phyloP scores from a whole-genome alignment of 2,888 invertebrate genomes.

The Drosophila nr. perissopoda region DNA sequence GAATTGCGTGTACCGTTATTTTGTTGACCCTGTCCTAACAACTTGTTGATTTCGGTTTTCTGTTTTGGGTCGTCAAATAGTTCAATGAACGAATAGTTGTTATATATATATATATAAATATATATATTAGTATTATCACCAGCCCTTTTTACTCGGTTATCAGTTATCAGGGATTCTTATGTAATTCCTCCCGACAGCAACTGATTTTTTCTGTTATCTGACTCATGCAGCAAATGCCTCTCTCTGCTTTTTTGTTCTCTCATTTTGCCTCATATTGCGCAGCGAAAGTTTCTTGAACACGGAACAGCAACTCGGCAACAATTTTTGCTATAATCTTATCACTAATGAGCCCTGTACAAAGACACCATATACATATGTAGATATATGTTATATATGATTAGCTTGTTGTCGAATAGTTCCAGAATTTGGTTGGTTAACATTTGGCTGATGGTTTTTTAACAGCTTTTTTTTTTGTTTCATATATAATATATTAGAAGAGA shows the following conservation, averaged over 20 bases:
- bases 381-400: slow-evolving; percentile 20
- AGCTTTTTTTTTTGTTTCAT: slow-evolving; percentile 20
- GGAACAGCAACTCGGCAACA: slow-evolving; percentile 10
- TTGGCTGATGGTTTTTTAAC: slow-evolving; percentile 30
- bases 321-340: slow-evolving; percentile 64
- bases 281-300: slow-evolving; percentile 46
- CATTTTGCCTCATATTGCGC: slow-evolving; percentile 52
- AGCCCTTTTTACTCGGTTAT: slow-evolving; percentile 1
- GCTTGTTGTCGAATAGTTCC: slow-evolving; percentile 34
- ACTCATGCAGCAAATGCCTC: slow-evolving; percentile 66
- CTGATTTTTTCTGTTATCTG: slow-evolving; percentile 42
- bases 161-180: slow-evolving; percentile 37
- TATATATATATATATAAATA: neutral
- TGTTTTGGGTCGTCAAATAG: slow-evolving; percentile 4
- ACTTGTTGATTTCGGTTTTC: slow-evolving; percentile 32
- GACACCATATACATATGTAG: neutral
- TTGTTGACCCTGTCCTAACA: slow-evolving; percentile 14
- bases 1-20: slow-evolving; percentile 18
- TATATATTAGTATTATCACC: neutral
- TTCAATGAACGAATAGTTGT: slow-evolving; percentile 34
- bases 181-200: slow-evolving; percentile 34
- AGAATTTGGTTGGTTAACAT: slow-evolving; percentile 28
- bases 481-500: slow-evolving; percentile 40
- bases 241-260: slow-evolving; percentile 30
- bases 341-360: slow-evolving; percentile 11